Evolutionary conservation across 2,888 invertebrate species (phyloP).

Genomic region (Spodoptera exigua): DNA sequence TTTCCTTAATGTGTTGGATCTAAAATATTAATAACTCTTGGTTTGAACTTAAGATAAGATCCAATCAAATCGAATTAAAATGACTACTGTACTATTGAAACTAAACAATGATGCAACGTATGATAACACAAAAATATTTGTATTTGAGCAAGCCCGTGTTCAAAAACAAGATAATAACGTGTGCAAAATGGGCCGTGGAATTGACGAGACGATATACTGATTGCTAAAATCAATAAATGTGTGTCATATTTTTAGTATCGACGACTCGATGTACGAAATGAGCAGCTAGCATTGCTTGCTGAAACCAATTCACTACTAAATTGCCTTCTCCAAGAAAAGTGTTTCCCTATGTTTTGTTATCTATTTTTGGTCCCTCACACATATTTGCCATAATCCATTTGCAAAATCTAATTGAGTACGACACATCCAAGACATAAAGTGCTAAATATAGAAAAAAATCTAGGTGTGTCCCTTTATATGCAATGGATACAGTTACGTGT

Average conservation of each 20-base stretch:
- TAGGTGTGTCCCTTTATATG: conserved; percentile 74
- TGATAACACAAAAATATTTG: conserved; percentile 16
- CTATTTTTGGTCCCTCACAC: not conserved
- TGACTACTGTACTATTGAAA: conserved; percentile 27
- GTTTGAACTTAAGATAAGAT: conserved; percentile 35
- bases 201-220: conserved; percentile 61
- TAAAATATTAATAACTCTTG: conserved; percentile 22
- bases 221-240: conserved; percentile 65
- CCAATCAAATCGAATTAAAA: conserved; percentile 30
- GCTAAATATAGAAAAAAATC: conserved; percentile 76
- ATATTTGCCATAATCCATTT: conserved; percentile 6
- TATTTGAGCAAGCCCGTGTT: conserved; percentile 12
- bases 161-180: conserved; percentile 21
- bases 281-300: too few relatives aligned
- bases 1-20: conserved; percentile 7
- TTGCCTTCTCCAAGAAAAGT: too few relatives aligned
- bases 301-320: too few relatives aligned
- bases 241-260: conserved; percentile 49
- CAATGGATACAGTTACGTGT: conserved; percentile 67
- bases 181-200: conserved; percentile 46
- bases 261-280: too few relatives aligned
- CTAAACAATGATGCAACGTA: conserved; percentile 44
- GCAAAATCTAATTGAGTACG: conserved; percentile 7
- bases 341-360: too few relatives aligned
- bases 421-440: conserved; percentile 63